A percentile compares a stretch with the other conserved stretches of the same genome.
Evolutionary conservation across 35 echinoderm and acorn worm genomes (phyloP).

Genomic region (Lytechinus pictus): DNA sequence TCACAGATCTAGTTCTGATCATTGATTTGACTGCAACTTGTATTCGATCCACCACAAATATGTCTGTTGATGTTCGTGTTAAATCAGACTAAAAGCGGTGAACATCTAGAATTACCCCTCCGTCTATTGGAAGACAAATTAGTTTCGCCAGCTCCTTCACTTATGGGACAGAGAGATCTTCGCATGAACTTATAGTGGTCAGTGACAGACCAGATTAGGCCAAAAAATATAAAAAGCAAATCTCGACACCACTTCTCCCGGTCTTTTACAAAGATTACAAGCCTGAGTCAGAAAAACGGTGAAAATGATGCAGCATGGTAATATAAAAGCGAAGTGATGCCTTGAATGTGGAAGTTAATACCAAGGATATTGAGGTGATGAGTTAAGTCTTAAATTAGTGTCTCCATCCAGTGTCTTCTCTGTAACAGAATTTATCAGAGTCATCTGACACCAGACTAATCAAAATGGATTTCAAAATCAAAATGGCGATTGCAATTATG

Average conservation of each 20-base stretch:
- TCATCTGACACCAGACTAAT: background rate
- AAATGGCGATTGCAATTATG: background rate
- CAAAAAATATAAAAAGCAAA: background rate
- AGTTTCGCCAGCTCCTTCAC: background rate
- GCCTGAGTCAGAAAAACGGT: background rate
- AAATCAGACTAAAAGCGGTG: background rate
- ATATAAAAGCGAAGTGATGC: background rate
- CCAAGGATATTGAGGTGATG: background rate
- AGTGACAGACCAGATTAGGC: background rate
- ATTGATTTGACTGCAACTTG: background rate
- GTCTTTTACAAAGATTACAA: background rate
- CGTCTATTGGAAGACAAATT: slow-evolving; percentile 26
- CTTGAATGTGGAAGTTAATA: background rate
- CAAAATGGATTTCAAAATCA: background rate
- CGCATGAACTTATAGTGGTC: background rate
- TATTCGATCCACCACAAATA: background rate
- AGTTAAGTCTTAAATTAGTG: background rate
- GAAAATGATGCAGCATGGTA: background rate
- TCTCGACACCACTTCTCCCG: background rate
- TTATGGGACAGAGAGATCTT: background rate
- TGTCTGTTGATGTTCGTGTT: background rate
- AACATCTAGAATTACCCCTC: background rate
- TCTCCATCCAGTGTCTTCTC: background rate
- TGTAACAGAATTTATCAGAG: background rate
- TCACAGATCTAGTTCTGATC: background rate